These are phyloP conservation scores for Labia minor DNA, from an alignment of 2,888 invertebrate genomes.

Conservation along the genomic window DNA sequence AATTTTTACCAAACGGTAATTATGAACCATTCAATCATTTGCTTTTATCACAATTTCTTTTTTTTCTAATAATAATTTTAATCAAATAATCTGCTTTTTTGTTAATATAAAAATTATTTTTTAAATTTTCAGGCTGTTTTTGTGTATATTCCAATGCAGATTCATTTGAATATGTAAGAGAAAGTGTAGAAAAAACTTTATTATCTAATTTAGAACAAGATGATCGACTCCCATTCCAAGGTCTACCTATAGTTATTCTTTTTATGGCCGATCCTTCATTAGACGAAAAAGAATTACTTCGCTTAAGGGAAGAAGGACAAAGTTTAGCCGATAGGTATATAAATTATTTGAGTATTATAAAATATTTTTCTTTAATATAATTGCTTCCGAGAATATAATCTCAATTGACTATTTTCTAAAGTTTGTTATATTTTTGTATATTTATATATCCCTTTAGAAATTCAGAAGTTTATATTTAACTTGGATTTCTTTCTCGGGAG, in stretches of 20 bases:
- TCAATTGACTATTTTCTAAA: neutral
- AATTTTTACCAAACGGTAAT: slow-evolving; percentile 81
- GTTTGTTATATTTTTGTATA: slow-evolving; percentile 31
- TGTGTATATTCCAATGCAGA: slow-evolving; percentile 85
- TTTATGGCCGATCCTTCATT: slow-evolving; percentile 75
- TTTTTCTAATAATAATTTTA: slow-evolving; percentile 5
- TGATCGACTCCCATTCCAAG: slow-evolving; percentile 74
- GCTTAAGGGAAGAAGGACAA: slow-evolving; percentile 79
- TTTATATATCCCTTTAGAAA: no score
- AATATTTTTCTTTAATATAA: neutral
- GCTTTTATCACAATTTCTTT: neutral
- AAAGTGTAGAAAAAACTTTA: slow-evolving; percentile 82
- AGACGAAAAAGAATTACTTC: slow-evolving; percentile 74
- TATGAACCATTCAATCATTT: slow-evolving; percentile 20
- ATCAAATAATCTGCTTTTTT: no score
- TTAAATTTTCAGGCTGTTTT: slow-evolving; percentile 53
- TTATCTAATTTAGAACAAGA: slow-evolving; percentile 82
- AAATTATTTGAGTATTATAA: no score
- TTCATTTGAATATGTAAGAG: slow-evolving; percentile 82
- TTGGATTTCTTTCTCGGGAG: neutral
- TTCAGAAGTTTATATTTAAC: neutral
- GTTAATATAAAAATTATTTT: no score
- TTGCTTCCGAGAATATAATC: neutral
- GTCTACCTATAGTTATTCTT: slow-evolving; percentile 79
- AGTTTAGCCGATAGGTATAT: slow-evolving; percentile 73